Conservation (phyloP, 2,888 invertebrate genomes). For the Zygaena filipendulae region DNA sequence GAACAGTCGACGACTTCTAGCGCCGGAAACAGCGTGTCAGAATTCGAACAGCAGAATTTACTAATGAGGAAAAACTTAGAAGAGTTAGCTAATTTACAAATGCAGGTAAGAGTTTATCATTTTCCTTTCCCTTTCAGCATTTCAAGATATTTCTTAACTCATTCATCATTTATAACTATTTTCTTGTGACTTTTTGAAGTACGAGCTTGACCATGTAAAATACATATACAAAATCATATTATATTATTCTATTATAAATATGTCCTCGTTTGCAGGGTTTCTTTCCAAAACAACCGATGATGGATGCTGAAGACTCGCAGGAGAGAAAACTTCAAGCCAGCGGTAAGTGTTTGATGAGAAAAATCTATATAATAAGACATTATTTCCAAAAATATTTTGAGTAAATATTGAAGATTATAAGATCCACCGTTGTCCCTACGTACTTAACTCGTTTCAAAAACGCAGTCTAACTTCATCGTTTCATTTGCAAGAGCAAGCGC, state of each 20-base stretch:
- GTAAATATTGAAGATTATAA: too few species aligned
- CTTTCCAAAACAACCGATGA: constrained; percentile 55
- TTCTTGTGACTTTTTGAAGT: too few species aligned
- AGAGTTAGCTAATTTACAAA: constrained; percentile 60
- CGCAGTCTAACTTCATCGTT: too few species aligned
- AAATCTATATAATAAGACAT: neutral
- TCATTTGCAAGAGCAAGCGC: too few species aligned
- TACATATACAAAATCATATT: too few species aligned
- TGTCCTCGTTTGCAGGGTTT: constrained; percentile 39
- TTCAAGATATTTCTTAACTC: constrained; percentile 2
- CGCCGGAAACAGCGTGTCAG: constrained; percentile 61
- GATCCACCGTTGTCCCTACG: too few species aligned
- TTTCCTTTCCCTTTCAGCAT: neutral
- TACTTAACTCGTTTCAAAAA: too few species aligned
- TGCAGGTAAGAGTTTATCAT: constrained; percentile 38
- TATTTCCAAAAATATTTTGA: too few species aligned
- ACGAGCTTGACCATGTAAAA: neutral
- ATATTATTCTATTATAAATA: neutral
- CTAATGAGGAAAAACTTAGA: constrained; percentile 63
- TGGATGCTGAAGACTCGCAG: constrained; percentile 58
- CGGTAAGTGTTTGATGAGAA: constrained; percentile 43
- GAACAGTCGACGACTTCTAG: constrained; percentile 63
- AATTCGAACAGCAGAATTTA: constrained; percentile 58
- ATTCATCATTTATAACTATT: neutral
- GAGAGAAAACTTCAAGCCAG: constrained; percentile 58